phyloP scores from a whole-genome alignment of 2,113 vertebrate genomes.

The Zosterops hypoxanthus region DNA sequence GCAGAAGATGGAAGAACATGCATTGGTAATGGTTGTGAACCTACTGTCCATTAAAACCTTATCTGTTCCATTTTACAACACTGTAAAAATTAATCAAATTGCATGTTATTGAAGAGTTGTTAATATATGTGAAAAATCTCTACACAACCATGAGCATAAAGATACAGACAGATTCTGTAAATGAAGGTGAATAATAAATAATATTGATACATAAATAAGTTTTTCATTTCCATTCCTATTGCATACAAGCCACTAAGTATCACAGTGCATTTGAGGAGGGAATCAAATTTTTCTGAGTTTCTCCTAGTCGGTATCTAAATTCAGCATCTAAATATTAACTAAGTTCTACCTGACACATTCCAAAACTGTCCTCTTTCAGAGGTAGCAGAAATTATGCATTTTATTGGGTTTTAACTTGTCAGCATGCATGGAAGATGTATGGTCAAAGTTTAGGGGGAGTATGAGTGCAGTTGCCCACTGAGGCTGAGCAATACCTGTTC shows the following conservation, averaged over 20 bases:
- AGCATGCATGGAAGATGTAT: background rate
- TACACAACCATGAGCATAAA: background rate
- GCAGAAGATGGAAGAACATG: slow-evolving; percentile 69
- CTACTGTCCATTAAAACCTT: background rate
- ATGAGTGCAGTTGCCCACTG: background rate
- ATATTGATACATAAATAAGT: background rate
- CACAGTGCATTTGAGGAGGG: background rate
- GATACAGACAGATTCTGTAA: background rate
- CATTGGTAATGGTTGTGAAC: slow-evolving; percentile 38
- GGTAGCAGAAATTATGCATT: background rate
- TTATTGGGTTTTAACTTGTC: background rate
- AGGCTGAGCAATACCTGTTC: background rate
- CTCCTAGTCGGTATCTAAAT: background rate
- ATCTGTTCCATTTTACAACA: background rate
- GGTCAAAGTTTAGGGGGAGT: background rate
- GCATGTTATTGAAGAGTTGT: background rate
- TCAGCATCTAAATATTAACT: background rate
- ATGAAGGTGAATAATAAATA: background rate
- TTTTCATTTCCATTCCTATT: background rate
- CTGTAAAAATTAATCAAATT: background rate
- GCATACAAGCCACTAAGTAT: background rate
- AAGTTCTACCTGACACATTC: background rate
- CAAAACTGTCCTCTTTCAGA: background rate
- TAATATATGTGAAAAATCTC: background rate
- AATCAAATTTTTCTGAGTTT: background rate